Evolutionary conservation across 2,113 vertebrate genomes (phyloP).

Genomic region (Leiothrix lutea): DNA sequence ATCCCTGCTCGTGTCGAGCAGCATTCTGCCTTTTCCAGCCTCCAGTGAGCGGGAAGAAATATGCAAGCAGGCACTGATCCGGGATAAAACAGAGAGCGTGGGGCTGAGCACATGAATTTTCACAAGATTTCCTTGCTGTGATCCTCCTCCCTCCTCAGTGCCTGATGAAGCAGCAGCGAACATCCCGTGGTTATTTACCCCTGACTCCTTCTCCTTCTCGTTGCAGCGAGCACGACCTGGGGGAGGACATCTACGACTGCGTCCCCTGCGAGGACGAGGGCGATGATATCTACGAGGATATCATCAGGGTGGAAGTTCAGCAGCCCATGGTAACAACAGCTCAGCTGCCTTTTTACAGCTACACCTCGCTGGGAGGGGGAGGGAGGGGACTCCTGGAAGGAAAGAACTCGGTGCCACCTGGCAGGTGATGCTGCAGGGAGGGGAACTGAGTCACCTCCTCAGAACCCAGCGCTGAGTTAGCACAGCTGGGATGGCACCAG

Average conservation of each 20-base stretch:
- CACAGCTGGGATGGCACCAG: background rate
- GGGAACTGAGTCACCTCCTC: accelerated
- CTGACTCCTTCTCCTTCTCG: background rate
- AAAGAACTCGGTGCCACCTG: background rate
- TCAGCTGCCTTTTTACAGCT: background rate
- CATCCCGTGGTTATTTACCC: accelerated
- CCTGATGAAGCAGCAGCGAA: accelerated
- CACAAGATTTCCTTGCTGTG: background rate
- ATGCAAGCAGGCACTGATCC: accelerated
- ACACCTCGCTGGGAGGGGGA: background rate
- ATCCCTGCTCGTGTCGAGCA: background rate
- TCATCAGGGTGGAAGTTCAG: slow-evolving; percentile 97
- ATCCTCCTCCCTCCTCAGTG: background rate
- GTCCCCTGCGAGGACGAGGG: slow-evolving; percentile 96
- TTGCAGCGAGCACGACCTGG: slow-evolving; percentile 92
- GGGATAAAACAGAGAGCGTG: background rate
- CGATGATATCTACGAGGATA: slow-evolving; percentile 98
- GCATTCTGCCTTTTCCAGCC: background rate
- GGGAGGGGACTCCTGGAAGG: background rate
- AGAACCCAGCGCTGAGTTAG: background rate
- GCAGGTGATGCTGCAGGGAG: background rate
- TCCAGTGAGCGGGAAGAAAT: background rate
- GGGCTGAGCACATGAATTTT: background rate
- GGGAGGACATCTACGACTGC: slow-evolving; percentile 97
- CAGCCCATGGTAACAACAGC: slow-evolving; percentile 92